A percentile compares a stretch with the other conserved stretches of the same genome.
Evolutionary conservation across 2,113 vertebrate species (phyloP).

Genomic region (Thinocorus orbignyianus): DNA sequence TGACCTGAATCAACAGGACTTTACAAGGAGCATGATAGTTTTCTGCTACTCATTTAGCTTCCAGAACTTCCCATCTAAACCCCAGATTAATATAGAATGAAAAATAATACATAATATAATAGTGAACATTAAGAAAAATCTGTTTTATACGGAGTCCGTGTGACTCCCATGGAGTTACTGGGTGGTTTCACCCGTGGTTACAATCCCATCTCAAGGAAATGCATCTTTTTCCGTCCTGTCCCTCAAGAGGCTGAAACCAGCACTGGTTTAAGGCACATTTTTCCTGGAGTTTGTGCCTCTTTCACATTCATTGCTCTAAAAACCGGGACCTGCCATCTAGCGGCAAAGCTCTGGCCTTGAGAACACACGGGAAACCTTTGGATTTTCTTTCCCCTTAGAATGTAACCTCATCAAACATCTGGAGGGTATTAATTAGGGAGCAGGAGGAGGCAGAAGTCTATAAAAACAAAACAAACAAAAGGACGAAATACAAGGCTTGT

Average conservation of each 20-base stretch:
- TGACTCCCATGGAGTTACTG: background rate
- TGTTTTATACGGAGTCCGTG: background rate
- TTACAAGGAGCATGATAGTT: background rate
- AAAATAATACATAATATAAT: too few species aligned
- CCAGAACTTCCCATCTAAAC: background rate
- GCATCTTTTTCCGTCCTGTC: background rate
- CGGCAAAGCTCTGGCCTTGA: background rate
- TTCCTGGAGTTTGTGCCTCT: background rate
- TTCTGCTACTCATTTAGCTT: background rate
- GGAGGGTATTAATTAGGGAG: background rate
- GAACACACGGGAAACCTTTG: background rate
- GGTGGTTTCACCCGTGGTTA: background rate
- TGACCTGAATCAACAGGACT: background rate
- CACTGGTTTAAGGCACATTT: background rate
- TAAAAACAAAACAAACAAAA: background rate
- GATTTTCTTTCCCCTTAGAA: background rate
- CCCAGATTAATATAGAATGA: background rate
- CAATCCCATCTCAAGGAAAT: background rate
- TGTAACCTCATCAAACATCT: background rate
- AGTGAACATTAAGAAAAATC: background rate
- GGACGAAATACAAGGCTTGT: background rate
- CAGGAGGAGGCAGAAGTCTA: background rate
- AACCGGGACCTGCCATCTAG: constrained; percentile 57
- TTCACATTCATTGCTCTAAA: background rate
- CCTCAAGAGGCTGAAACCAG: background rate